Base-by-base conservation (phyloP, 2,113 vertebrate genomes). In the Ivindomyrus marchei region DNA sequence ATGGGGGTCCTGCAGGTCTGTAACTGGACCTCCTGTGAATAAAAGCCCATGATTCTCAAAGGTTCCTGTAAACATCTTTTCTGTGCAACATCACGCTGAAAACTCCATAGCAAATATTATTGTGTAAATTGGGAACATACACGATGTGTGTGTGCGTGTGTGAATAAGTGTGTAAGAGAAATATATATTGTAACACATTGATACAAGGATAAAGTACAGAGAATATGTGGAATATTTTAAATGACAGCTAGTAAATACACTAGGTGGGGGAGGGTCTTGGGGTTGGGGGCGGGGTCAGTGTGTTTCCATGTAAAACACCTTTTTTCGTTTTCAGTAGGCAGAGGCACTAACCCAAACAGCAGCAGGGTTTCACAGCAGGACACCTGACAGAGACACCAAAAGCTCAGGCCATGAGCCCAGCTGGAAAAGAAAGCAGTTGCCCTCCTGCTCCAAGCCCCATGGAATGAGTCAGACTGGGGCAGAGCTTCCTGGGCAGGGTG, bases 401-500 rank as follows among this genome's bases (percentile, higher is more conserved):
- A 80, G 74, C 27, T 91, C 88, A 24, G 24, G 83, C 83, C 83
- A 45, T 42, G 19, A 8, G 83, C 42, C 45, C 45, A 4, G 3
- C 91, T 91, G 42, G 39, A 62, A 74, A 88, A 87, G 89, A 89
- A 91, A 50, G 93, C 17, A 92, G 50, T 89, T 77, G 1, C 87
- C 88, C 49, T 88, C 56, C 66, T 11, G 36, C 45, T 3, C 47
- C 52, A 17, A 84, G 31, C 84, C 84, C 53, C 17, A 27, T 62
- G 15, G n/a, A 27, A 47, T 56, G 47, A 80, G 15, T 86, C 46
- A 70, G 92, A 91, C 85, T 89, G 52, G 88, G 91, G 47, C 27
- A 88, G 3, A 86, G 91, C 94, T 94, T 94, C 92, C 91, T 93
- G 93, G 92, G 93, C 88, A 90, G 93, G 93, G 90, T 91, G 19